Percentiles rank a stretch among this genome's conserved stretches.
Evolutionary conservation across 2,113 vertebrate genomes (phyloP).

Genomic region (Chloropsis cyanopogon): DNA sequence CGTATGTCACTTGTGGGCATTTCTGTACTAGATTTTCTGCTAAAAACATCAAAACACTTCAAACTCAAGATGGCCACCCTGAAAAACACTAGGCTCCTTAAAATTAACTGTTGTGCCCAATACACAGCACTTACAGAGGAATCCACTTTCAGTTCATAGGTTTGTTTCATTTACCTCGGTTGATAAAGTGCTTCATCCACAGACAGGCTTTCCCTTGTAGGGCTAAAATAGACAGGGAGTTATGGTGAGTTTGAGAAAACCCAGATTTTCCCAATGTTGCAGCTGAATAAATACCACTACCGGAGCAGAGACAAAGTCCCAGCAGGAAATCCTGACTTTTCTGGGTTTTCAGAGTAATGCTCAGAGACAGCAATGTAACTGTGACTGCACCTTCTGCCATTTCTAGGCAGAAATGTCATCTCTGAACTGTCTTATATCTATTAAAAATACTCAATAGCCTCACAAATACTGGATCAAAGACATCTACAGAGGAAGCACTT

Average conservation of each 20-base stretch:
- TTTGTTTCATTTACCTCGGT: neutral
- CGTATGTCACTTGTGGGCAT: neutral
- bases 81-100: neutral
- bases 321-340: neutral
- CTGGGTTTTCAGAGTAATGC: neutral
- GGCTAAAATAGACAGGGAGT: neutral
- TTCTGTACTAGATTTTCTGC: neutral
- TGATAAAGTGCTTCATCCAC: neutral
- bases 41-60: neutral
- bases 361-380: fast-evolving
- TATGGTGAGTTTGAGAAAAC: neutral
- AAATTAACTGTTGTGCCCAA: neutral
- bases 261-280: neutral
- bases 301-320: neutral
- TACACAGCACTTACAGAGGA: neutral
- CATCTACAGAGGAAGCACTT: neutral
- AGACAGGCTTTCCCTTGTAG: neutral
- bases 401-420: neutral
- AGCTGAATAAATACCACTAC: neutral
- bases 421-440: neutral
- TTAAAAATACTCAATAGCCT: neutral
- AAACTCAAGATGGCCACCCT: neutral
- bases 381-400: neutral
- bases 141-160: neutral
- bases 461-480: neutral